Conservation (phyloP, 2,888 invertebrate species). For the Nymphalis polychloros region DNA sequence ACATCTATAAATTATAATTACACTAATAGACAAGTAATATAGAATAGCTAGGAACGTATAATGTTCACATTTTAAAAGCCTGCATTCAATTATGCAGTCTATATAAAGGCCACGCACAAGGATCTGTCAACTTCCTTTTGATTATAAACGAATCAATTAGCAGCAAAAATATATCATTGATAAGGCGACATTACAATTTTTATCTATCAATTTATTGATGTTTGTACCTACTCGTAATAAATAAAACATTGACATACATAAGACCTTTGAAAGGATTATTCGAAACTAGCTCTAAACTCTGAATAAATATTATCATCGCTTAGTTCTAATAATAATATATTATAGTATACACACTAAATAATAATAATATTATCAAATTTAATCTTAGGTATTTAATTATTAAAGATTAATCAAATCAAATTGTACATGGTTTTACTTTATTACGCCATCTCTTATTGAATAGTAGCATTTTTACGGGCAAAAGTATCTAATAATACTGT, state of each 20-base stretch:
- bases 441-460: conserved; percentile 51
- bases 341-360: no score
- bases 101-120: conserved; percentile 10
- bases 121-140: conserved; percentile 25
- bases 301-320: no score
- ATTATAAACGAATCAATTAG: conserved; percentile 3
- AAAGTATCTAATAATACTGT: conserved; percentile 28
- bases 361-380: no score
- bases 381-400: no score
- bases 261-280: no score
- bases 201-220: neutral
- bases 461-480: conserved; percentile 39
- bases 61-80: neutral
- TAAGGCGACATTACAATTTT: neutral
- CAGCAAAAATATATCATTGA: neutral
- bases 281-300: no score
- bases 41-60: neutral
- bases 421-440: neutral
- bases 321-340: no score
- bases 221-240: neutral
- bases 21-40: neutral
- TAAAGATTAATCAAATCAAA: neutral
- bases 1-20: no score
- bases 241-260: neutral
- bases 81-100: conserved; percentile 3